phyloP scores from a whole-genome alignment of 1,140 invertebrate species.

The Drosophila sproati region DNA sequence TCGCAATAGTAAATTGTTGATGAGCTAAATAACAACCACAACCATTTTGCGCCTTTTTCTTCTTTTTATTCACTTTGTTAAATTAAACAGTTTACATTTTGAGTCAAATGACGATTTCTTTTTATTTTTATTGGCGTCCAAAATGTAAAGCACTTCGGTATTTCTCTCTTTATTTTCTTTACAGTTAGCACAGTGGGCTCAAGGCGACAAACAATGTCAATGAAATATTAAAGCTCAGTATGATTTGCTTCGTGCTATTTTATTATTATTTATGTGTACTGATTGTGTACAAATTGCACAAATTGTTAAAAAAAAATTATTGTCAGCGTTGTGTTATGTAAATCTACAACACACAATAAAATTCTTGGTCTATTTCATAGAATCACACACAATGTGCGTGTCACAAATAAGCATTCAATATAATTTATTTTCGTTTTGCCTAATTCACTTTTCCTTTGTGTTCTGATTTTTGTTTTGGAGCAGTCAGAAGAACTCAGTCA shows the following conservation, averaged over 20 bases:
- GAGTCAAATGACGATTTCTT: slow-evolving; percentile 16
- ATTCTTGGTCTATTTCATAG: slow-evolving; percentile 23
- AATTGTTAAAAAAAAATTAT: slow-evolving; percentile 31
- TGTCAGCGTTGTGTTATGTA: slow-evolving; percentile 36
- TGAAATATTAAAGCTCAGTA: slow-evolving; percentile 30
- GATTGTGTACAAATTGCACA: slow-evolving; percentile 41
- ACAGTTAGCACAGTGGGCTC: slow-evolving; percentile 46
- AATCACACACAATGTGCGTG: slow-evolving; percentile 7
- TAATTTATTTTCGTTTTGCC: slow-evolving; percentile 24
- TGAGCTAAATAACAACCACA: slow-evolving; percentile 46
- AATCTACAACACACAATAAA: slow-evolving; percentile 30
- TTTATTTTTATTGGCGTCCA: slow-evolving; percentile 16
- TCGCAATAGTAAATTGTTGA: slow-evolving; percentile 2
- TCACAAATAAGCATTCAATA: slow-evolving; percentile 20
- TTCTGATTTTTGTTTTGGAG: slow-evolving; percentile 28
- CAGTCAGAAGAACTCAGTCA: slow-evolving; percentile 15
- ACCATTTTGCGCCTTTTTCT: slow-evolving; percentile 26
- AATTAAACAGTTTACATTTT: slow-evolving; percentile 52
- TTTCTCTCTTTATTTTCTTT: slow-evolving; percentile 43
- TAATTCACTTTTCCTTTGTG: slow-evolving; percentile 22
- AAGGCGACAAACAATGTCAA: slow-evolving; percentile 1
- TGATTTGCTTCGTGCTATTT: slow-evolving; percentile 3
- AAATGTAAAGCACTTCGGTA: slow-evolving; percentile 38
- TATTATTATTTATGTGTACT: slow-evolving; percentile 2
- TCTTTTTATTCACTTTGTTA: slow-evolving; percentile 18